phyloP scores from a whole-genome alignment of 2,888 invertebrate species.

The Melikaiella ostensackeni region DNA sequence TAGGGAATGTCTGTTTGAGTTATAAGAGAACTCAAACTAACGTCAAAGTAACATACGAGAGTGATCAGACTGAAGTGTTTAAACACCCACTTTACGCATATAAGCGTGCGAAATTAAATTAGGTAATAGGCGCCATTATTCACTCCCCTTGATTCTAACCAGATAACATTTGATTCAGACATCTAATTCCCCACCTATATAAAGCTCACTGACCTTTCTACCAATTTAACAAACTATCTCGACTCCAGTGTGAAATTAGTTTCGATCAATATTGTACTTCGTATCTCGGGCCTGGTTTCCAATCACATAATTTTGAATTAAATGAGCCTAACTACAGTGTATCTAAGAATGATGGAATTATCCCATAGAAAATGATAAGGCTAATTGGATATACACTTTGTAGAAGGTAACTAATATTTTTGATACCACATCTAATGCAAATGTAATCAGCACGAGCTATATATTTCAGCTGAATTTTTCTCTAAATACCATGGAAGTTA shows the following conservation, averaged over 20 bases:
- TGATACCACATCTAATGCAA: too few species aligned
- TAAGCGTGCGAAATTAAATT: constrained; percentile 19
- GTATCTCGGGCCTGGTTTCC: neutral
- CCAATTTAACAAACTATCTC: neutral
- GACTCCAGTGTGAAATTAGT: constrained; percentile 22
- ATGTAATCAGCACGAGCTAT: neutral
- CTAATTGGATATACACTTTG: too few species aligned
- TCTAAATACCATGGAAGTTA: too few species aligned
- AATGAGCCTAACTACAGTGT: neutral
- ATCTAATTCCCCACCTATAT: neutral
- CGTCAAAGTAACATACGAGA: neutral
- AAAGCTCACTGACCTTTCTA: neutral
- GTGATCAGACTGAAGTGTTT: neutral
- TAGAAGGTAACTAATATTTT: too few species aligned
- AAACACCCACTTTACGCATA: neutral
- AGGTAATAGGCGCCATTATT: neutral
- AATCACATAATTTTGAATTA: constrained; percentile 18
- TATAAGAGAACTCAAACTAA: neutral
- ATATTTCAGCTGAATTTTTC: too few species aligned
- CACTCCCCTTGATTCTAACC: neutral
- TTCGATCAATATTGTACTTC: neutral
- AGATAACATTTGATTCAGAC: neutral
- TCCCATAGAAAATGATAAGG: neutral
- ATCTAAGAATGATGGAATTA: too few species aligned
- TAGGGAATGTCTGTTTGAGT: constrained; percentile 18